Conservation (phyloP, 1,140 invertebrate genomes). For the Muscidifurax raptorellus region DNA sequence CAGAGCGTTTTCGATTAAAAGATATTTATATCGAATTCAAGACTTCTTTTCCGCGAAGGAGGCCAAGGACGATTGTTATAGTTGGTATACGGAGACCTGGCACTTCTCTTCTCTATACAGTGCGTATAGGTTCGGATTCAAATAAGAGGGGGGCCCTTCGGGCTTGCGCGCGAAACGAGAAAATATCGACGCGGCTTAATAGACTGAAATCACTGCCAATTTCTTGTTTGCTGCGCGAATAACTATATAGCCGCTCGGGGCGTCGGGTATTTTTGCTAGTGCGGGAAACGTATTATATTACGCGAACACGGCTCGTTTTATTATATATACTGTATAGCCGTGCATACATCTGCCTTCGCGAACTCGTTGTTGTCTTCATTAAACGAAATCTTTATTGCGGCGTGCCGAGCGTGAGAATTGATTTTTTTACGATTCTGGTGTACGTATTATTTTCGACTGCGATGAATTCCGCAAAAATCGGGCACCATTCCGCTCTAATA, state of each 20-base stretch:
- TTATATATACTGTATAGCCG: too few relatives aligned
- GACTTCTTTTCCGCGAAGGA: not conserved
- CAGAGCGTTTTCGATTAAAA: constrained; percentile 1
- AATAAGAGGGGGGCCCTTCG: constrained; percentile 4
- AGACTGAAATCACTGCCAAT: constrained; percentile 23
- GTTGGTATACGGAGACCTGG: not conserved
- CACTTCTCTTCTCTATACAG: not conserved
- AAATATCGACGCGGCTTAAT: not conserved
- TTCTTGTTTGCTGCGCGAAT: not conserved
- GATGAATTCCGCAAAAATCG: not conserved
- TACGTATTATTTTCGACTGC: too few relatives aligned
- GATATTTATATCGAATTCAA: not conserved
- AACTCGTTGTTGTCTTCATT: not conserved
- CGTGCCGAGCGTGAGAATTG: not conserved
- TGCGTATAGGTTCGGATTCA: not conserved
- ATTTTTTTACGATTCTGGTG: not conserved
- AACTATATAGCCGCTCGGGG: not conserved
- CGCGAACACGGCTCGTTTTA: too few relatives aligned
- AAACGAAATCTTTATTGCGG: not conserved
- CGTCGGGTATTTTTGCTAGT: not conserved
- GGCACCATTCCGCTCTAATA: too few relatives aligned
- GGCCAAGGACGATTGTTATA: constrained; percentile 6
- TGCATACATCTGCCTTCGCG: too few relatives aligned
- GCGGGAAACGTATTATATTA: not conserved
- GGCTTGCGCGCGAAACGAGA: not conserved